Evolutionary conservation across 1,140 invertebrate species (phyloP), one percentile per base, ranked within the genome.

Genomic region (Pseudomyrmex concolor): DNA sequence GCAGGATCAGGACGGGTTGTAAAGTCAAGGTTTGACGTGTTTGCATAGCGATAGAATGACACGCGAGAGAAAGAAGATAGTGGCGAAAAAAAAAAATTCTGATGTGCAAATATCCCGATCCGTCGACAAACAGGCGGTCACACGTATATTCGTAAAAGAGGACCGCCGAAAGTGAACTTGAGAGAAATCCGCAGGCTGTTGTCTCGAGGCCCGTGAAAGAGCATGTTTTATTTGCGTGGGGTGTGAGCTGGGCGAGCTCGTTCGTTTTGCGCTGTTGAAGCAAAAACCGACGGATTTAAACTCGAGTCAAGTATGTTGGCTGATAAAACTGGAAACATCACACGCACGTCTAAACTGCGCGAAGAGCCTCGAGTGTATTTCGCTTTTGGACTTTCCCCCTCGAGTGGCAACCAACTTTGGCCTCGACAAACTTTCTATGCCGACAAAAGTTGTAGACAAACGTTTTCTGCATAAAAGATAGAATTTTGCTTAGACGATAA

Each of bases 301-400:
- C 85, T 71, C 81, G 71, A 78, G 86, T 87, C 86, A 85, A 90
- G 89, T 88, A 71, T 90, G 87, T 89, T 84, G 77, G 84, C 80
- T 82, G 89, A 90, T 90, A 90, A 90, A 90, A 82, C 84, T 84
- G 87, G 81, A 89, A 90, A 89, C 86, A 88, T 78, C 72, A 63
- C 76, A 77, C 84, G 86, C 84, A 80, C 84, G 80, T 89, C 80
- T 88, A 84, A 90, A 86, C 88, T 50, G 54, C 25, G 22, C 64
- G 48, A 17, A 17, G 4, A n/a, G 67, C 54, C 73, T 43, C 55
- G 72, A 73, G 55, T 87, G 57, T 87, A 74, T 77, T 83, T 85
- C 86, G 25, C 71, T 59, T 62, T 85, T 87, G 77, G 77, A 87
- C 72, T 59, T 71, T 17, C 45, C 43, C 66, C 72, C 83, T 77